A percentile compares a stretch with the other conserved stretches of the same genome.
Evolutionary conservation across 2,888 invertebrate genomes (phyloP).

Genomic region (Camptogramma bilineatum): DNA sequence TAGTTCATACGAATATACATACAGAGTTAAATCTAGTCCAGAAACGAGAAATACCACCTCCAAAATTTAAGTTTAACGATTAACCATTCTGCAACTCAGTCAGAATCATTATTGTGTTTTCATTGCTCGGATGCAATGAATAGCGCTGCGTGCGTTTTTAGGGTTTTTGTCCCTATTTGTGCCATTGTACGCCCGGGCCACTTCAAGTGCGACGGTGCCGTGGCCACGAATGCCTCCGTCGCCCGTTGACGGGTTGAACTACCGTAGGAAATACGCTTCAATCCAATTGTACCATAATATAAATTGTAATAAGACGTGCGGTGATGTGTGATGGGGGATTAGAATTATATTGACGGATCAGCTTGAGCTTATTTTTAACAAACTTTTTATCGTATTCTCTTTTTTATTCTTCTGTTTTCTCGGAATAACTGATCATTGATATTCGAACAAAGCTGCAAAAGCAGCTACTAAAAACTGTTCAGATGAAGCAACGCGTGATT

Average conservation of each 20-base stretch:
- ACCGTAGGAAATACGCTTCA: slow-evolving; percentile 69
- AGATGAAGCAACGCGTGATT: too few species aligned
- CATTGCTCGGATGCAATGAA: slow-evolving; percentile 74
- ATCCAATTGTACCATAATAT: slow-evolving; percentile 39
- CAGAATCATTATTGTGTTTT: slow-evolving; percentile 79
- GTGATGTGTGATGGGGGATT: slow-evolving; percentile 2
- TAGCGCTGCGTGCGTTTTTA: slow-evolving; percentile 80
- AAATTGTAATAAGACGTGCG: slow-evolving; percentile 7
- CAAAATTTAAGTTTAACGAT: slow-evolving; percentile 31
- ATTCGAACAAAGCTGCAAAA: too few species aligned
- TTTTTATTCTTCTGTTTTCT: background rate
- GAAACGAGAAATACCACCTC: slow-evolving; percentile 53
- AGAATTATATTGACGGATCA: slow-evolving; percentile 1
- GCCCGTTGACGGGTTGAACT: slow-evolving; percentile 60
- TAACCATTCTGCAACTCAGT: slow-evolving; percentile 43
- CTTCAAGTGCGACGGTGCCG: slow-evolving; percentile 76
- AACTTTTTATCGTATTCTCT: background rate
- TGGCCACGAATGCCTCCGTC: slow-evolving; percentile 67
- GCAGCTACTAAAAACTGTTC: too few species aligned
- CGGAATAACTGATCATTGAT: background rate
- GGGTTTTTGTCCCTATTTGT: slow-evolving; percentile 43
- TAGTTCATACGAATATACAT: too few species aligned
- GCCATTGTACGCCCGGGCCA: slow-evolving; percentile 66
- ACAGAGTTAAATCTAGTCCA: background rate
- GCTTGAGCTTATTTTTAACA: background rate